phyloP scores from a whole-genome alignment of 2,888 invertebrate genomes.

The Meandrusa payeni region DNA sequence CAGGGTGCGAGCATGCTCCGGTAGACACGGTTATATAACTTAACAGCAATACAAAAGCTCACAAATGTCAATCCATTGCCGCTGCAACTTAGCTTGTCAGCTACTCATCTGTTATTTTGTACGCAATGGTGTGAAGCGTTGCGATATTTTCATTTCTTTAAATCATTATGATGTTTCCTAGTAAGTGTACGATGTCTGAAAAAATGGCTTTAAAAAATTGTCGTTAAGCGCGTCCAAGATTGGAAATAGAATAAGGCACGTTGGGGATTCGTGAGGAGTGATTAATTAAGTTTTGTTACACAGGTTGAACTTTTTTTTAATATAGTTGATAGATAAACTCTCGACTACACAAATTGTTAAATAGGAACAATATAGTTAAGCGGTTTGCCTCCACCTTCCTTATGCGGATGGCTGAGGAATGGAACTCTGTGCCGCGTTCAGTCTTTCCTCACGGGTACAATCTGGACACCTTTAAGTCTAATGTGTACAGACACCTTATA shows the following conservation, averaged over 20 bases:
- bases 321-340: no score
- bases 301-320: no score
- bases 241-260: slow-evolving; percentile 42
- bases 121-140: slow-evolving; percentile 26
- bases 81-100: neutral
- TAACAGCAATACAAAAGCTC: slow-evolving; percentile 2
- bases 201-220: slow-evolving; percentile 34
- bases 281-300: slow-evolving; percentile 22
- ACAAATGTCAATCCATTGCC: slow-evolving; percentile 15
- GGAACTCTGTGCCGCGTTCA: no score
- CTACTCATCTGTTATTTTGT: neutral
- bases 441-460: no score
- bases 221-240: slow-evolving; percentile 38
- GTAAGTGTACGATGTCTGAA: slow-evolving; percentile 18
- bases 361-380: no score
- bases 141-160: slow-evolving; percentile 13
- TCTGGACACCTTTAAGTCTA: no score
- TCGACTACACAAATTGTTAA: no score
- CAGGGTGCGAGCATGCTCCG: slow-evolving; percentile 54
- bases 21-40: slow-evolving; percentile 32
- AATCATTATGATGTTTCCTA: neutral
- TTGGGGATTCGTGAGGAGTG: slow-evolving; percentile 34
- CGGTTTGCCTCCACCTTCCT: no score
- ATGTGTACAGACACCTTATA: no score
- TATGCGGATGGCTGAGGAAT: no score